These are phyloP conservation scores for Orthosia gothica DNA, from an alignment of 2,888 invertebrate species.

Conservation along the genomic window DNA sequence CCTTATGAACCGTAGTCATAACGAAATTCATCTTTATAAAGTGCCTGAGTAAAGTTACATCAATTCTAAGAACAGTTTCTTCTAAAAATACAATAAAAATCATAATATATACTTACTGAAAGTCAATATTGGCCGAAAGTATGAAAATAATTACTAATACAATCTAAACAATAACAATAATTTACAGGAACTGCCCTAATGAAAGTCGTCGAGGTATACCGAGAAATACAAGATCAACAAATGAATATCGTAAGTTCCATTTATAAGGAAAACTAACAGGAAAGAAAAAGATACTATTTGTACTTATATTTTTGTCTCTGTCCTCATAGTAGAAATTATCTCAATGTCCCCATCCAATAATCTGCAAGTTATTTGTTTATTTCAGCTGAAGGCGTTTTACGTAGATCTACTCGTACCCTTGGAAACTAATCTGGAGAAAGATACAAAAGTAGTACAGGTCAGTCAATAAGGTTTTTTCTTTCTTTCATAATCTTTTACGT, in stretches of 20 bases:
- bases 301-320: slow-evolving; percentile 38
- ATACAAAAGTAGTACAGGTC: slow-evolving; percentile 98
- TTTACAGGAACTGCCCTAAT: slow-evolving; percentile 96
- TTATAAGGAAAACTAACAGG: slow-evolving; percentile 53
- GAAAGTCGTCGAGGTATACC: slow-evolving; percentile 98
- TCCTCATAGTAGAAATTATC: slow-evolving; percentile 57
- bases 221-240: slow-evolving; percentile 98
- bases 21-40: not conserved
- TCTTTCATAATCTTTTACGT: slow-evolving; percentile 80
- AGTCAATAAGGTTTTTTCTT: slow-evolving; percentile 82
- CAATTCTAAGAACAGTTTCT: not conserved
- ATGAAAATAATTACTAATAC: slow-evolving; percentile 26
- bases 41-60: not conserved
- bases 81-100: not conserved
- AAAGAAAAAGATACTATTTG: slow-evolving; percentile 32
- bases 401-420: slow-evolving; percentile 98
- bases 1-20: too few relatives aligned
- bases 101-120: not conserved
- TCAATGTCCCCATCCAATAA: slow-evolving; percentile 68
- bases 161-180: slow-evolving; percentile 35
- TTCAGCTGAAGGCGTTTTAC: slow-evolving; percentile 98
- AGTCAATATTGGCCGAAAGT: not conserved
- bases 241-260: slow-evolving; percentile 97
- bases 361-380: slow-evolving; percentile 76
- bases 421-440: slow-evolving; percentile 98